phyloP scores from a whole-genome alignment of 2,888 invertebrate species.

The Caenorhabditis sp. region DNA sequence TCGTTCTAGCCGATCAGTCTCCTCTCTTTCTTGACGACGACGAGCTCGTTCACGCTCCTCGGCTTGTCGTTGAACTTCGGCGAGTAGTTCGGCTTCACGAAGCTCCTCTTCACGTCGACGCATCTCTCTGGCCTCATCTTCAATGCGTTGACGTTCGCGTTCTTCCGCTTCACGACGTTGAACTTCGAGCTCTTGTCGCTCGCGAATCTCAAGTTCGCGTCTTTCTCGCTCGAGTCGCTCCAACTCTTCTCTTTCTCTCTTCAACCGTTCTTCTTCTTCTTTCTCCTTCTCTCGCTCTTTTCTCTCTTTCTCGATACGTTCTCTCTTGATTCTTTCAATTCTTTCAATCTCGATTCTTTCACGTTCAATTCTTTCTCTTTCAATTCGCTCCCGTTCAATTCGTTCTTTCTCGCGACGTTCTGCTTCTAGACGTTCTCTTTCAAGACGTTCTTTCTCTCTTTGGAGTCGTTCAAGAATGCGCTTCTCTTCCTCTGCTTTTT shows the following conservation, averaged over 20 bases:
- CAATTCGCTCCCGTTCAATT: slow-evolving; percentile 46
- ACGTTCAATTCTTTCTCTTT: slow-evolving; percentile 52
- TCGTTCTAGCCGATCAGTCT: slow-evolving; percentile 62
- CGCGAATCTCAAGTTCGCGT: slow-evolving; percentile 60
- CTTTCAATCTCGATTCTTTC: slow-evolving; percentile 58
- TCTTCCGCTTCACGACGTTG: slow-evolving; percentile 53
- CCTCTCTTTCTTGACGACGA: slow-evolving; percentile 55
- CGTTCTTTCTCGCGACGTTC: slow-evolving; percentile 54
- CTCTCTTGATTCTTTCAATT: slow-evolving; percentile 53
- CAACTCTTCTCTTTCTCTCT: slow-evolving; percentile 38
- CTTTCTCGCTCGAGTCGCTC: slow-evolving; percentile 59
- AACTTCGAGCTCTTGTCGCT: slow-evolving; percentile 56
- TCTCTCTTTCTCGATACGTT: slow-evolving; percentile 65
- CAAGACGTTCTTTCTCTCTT: slow-evolving; percentile 52
- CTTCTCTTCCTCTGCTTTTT: slow-evolving; percentile 46
- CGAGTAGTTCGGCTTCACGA: slow-evolving; percentile 59
- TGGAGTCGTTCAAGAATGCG: slow-evolving; percentile 41
- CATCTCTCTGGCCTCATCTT: slow-evolving; percentile 60
- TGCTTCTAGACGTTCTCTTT: slow-evolving; percentile 61
- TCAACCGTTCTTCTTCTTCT: slow-evolving; percentile 48
- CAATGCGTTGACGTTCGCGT: slow-evolving; percentile 61
- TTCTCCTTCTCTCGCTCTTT: slow-evolving; percentile 52
- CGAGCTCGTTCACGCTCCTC: slow-evolving; percentile 61
- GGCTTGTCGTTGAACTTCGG: slow-evolving; percentile 55
- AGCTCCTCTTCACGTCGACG: slow-evolving; percentile 56